Conservation (phyloP, 2,113 vertebrate species). For the Cricetomys ansorgei region DNA sequence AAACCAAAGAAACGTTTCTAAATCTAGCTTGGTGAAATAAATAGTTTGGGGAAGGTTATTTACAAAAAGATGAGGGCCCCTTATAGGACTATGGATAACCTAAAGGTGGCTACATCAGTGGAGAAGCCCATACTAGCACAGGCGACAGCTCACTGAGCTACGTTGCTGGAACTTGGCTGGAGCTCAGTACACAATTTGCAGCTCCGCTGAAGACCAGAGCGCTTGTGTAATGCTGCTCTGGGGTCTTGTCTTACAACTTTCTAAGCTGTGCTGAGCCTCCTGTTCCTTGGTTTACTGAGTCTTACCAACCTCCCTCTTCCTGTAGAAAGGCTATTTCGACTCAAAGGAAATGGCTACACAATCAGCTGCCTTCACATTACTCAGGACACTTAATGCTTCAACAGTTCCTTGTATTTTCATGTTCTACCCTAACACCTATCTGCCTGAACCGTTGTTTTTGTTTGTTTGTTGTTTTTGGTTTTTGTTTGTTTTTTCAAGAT, state of each 20-base stretch:
- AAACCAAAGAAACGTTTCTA: not conserved
- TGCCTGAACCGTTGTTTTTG: no score
- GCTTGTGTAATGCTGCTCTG: not conserved
- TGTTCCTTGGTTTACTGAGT: not conserved
- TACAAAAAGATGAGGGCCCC: not conserved
- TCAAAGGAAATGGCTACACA: not conserved
- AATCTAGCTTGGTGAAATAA: not conserved
- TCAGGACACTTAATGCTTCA: not conserved
- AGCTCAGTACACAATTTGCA: not conserved
- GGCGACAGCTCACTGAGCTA: not conserved
- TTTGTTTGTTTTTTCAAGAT: no score
- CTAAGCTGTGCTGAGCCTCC: not conserved
- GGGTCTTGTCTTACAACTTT: not conserved
- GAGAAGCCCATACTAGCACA: not conserved
- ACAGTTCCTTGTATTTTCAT: not conserved
- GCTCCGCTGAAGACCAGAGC: not conserved
- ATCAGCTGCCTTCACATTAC: not conserved
- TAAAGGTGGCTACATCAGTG: not conserved
- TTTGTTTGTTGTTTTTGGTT: no score
- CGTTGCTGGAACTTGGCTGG: not conserved
- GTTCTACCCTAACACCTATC: not conserved
- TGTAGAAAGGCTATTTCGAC: not conserved
- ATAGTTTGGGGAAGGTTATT: not conserved
- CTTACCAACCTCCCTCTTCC: not conserved
- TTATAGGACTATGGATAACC: not conserved